Conservation (phyloP, 35 echinoderm and acorn worm species). For the Lytechinus variegatus region DNA sequence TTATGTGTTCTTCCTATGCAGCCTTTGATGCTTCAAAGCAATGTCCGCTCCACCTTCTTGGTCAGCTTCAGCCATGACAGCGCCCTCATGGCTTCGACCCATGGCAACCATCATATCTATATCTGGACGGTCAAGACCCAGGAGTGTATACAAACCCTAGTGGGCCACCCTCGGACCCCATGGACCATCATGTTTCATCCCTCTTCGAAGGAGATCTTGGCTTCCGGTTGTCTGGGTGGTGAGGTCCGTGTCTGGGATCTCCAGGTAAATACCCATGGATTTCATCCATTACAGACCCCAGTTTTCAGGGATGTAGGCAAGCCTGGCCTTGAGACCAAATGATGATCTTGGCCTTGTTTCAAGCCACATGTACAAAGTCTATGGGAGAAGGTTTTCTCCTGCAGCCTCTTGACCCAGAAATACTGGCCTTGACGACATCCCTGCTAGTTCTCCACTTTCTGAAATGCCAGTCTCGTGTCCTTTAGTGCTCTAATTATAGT, state of each 20-base stretch:
- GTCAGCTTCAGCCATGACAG: constrained; percentile 89
- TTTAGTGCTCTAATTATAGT: too few relatives aligned
- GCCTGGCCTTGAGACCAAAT: too few relatives aligned
- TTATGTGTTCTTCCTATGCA: neutral
- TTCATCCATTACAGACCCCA: too few relatives aligned
- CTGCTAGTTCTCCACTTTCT: too few relatives aligned
- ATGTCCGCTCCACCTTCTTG: constrained; percentile 81
- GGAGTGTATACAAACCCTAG: constrained; percentile 79
- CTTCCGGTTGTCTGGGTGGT: constrained; percentile 90
- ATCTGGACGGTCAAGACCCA: constrained; percentile 68
- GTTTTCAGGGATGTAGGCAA: too few relatives aligned
- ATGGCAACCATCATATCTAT: constrained; percentile 91
- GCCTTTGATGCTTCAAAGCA: constrained; percentile 49
- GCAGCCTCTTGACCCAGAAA: too few relatives aligned
- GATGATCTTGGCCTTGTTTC: too few relatives aligned
- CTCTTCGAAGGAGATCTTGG: constrained; percentile 90
- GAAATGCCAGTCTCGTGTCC: too few relatives aligned
- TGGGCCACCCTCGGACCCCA: constrained; percentile 76
- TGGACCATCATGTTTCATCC: constrained; percentile 94
- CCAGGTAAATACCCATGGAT: constrained; percentile 62
- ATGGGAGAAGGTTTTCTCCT: too few relatives aligned
- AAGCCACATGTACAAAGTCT: too few relatives aligned
- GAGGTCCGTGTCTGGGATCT: constrained; percentile 97
- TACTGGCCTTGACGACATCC: too few relatives aligned
- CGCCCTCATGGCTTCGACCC: constrained; percentile 85